Evolutionary conservation across 2,113 vertebrate genomes (phyloP).

Genomic region (Crotalus horridus): DNA sequence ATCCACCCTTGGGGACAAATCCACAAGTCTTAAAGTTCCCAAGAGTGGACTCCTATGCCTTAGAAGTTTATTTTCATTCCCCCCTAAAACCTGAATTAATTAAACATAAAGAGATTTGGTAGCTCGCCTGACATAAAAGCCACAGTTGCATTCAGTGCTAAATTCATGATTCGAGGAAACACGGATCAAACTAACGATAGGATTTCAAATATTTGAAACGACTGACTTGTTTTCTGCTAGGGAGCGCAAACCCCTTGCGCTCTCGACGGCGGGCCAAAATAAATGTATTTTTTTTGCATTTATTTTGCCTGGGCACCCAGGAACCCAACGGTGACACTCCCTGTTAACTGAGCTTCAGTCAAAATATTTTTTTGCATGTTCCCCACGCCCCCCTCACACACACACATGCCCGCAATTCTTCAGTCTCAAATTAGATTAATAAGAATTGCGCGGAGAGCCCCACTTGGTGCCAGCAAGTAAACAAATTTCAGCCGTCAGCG

Average conservation of each 20-base stretch:
- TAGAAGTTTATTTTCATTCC: background rate
- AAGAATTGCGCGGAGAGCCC: slow-evolving; percentile 68
- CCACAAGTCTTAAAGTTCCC: no score
- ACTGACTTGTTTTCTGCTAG: background rate
- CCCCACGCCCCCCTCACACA: background rate
- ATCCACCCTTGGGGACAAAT: no score
- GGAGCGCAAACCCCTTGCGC: background rate
- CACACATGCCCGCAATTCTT: slow-evolving; percentile 31
- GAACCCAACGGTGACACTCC: slow-evolving; percentile 57
- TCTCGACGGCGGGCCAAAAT: background rate
- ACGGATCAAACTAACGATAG: background rate
- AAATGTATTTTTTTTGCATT: background rate
- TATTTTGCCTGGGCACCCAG: background rate
- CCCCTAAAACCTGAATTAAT: background rate
- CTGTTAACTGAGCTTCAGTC: slow-evolving; percentile 59
- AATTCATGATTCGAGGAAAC: background rate
- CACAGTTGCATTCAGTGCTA: background rate
- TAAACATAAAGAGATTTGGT: background rate
- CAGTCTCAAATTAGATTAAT: slow-evolving; percentile 80
- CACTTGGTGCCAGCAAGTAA: slow-evolving; percentile 71
- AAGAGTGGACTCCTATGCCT: background rate
- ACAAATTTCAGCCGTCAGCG: slow-evolving; percentile 78
- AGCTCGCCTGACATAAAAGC: background rate
- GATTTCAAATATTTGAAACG: no score
- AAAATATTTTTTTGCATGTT: slow-evolving; percentile 32